A percentile compares a stretch with the other conserved stretches of the same genome.
phyloP scores from a whole-genome alignment of 2,888 invertebrate species.

The Microdon myrmicae region DNA sequence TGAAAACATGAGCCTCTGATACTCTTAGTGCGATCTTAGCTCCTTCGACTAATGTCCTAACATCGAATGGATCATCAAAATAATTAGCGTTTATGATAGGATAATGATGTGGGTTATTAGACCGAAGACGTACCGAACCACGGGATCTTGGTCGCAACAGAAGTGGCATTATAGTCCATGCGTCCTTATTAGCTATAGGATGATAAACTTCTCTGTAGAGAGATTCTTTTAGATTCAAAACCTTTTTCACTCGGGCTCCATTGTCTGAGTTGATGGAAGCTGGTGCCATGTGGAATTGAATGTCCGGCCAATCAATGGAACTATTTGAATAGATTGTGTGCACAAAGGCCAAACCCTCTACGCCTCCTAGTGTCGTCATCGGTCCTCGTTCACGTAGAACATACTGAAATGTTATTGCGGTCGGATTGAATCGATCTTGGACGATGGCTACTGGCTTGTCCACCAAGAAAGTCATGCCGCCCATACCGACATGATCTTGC shows the following conservation, averaged over 20 bases:
- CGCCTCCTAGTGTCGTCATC: conserved; percentile 87
- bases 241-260: conserved; percentile 78
- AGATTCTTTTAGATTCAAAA: conserved; percentile 82
- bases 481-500: conserved; percentile 90
- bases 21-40: conserved; percentile 80
- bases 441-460: conserved; percentile 87
- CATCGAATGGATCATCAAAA: conserved; percentile 82
- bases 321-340: conserved; percentile 85
- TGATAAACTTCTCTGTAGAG: conserved; percentile 82
- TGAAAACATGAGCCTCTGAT: conserved; percentile 80
- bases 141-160: conserved; percentile 81
- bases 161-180: conserved; percentile 88
- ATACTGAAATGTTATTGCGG: conserved; percentile 83
- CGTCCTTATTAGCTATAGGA: conserved; percentile 79
- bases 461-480: conserved; percentile 73
- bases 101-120: conserved; percentile 85
- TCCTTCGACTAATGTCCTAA: conserved; percentile 84
- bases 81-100: conserved; percentile 94
- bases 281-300: conserved; percentile 93
- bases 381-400: conserved; percentile 82
- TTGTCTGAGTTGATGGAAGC: conserved; percentile 86
- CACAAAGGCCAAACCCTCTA: conserved; percentile 88
- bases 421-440: conserved; percentile 80
- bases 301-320: conserved; percentile 84
- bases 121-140: conserved; percentile 79